Evolutionary conservation across 64 coral and sea anemone genomes (phyloP).

Genomic region (Cladopsammia gracilis): DNA sequence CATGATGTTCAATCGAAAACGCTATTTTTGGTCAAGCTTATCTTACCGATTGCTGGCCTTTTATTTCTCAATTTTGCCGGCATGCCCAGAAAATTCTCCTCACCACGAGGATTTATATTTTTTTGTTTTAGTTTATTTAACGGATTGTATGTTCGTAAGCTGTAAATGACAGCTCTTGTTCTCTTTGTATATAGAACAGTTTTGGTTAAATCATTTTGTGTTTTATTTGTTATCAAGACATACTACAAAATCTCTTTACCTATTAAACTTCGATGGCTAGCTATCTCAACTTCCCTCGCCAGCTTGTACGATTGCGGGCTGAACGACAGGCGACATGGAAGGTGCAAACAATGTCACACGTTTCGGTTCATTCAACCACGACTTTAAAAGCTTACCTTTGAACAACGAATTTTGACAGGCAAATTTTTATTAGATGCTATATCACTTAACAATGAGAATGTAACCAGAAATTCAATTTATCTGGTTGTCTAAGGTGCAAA

Average conservation of each 20-base stretch:
- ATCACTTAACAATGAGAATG: not conserved
- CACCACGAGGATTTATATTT: not conserved
- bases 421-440: not conserved
- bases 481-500: not conserved
- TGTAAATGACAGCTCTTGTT: conserved; percentile 18
- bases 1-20: not conserved
- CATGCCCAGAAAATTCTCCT: not conserved
- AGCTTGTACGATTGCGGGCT: not conserved
- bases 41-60: not conserved
- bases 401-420: not conserved
- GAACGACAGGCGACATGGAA: not conserved
- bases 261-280: not conserved
- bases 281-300: not conserved
- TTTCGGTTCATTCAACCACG: not conserved
- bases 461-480: not conserved
- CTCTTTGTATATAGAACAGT: not conserved
- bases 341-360: conserved; percentile 27
- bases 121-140: conserved; percentile 60
- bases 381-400: not conserved
- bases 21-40: not conserved
- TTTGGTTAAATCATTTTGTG: not conserved
- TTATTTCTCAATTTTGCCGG: not conserved
- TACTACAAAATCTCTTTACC: not conserved
- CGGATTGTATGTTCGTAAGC: conserved; percentile 25
- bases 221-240: not conserved